Evolutionary conservation across 2,113 vertebrate species (phyloP), one percentile per base, ranked within the genome.

Genomic region (Monopterus albus): DNA sequence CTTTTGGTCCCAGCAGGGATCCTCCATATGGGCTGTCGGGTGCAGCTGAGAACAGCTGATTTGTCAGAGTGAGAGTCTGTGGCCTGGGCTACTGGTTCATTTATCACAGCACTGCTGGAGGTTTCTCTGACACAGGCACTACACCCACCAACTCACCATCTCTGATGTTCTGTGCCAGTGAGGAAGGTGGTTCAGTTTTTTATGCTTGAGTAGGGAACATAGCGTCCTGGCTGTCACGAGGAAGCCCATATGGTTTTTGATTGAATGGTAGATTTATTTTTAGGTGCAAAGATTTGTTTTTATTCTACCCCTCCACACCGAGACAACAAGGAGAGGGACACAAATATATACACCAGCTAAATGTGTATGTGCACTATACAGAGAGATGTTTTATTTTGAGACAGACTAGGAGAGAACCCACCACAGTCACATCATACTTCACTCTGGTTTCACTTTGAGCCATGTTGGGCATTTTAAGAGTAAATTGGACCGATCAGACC

Each of bases 401-500:
- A 57, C 31, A 26, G 46, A 26, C 42, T 36, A 64, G 36, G 55
- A 52, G 21, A 77, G 29, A 70, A 63, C 43, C n/a, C 33, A 21
- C 64, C 46, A 68, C 73, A 62, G 72, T 79, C 77, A 79, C 33
- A 23, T 61, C 18, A 2, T 1, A 56, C 75, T 86, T 81, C 68
- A 20, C 43, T 74, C 31, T 63, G 33, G 52, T 63, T 70, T 81
- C 62, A 23, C 50, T 61, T 46, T 75, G 74, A 82, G 49, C 43
- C 80, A 45, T 3, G 17, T 25, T 64, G 57, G 68, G 64, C 68
- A 60, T 81, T 86, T 80, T 80, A 81, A 85, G 83, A 84, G 72
- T 64, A 84, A 86, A 87, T 81, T 82, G 85, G 81, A 78, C 83
- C 76, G 74, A 84, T 88, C 73, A 64, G 81, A 66, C 26, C 81